phyloP scores from a whole-genome alignment of 64 coral and sea anemone species.

The Actinia tenebrosa region DNA sequence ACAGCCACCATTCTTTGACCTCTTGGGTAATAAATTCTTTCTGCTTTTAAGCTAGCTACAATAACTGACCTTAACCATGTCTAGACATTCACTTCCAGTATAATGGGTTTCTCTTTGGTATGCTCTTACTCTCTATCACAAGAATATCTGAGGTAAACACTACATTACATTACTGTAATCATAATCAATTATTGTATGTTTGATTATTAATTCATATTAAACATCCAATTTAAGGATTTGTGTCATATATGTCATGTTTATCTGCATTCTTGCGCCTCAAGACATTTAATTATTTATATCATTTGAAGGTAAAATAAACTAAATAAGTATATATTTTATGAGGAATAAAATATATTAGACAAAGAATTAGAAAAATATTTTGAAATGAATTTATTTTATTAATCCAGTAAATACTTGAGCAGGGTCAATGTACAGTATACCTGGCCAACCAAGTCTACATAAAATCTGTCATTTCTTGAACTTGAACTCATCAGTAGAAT shows the following conservation, averaged over 20 bases:
- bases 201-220: not conserved
- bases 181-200: not conserved
- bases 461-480: not conserved
- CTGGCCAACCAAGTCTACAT: not conserved
- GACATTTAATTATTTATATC: too few relatives aligned
- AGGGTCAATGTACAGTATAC: not conserved
- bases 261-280: too few relatives aligned
- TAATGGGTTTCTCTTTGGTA: constrained; percentile 98
- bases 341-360: too few relatives aligned
- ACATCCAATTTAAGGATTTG: too few relatives aligned
- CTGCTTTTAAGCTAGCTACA: not conserved
- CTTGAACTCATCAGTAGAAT: not conserved
- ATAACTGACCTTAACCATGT: constrained; percentile 41
- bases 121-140: constrained; percentile 86
- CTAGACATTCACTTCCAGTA: constrained; percentile 98
- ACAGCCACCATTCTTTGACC: not conserved
- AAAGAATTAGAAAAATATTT: too few relatives aligned
- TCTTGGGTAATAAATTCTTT: not conserved
- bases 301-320: too few relatives aligned
- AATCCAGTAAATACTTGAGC: not conserved
- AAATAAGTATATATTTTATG: too few relatives aligned
- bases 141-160: constrained; percentile 75
- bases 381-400: too few relatives aligned
- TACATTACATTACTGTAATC: too few relatives aligned
- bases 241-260: too few relatives aligned